Conservation (phyloP, 2,797 vertebrate genomes). For the Balearica regulorum region DNA sequence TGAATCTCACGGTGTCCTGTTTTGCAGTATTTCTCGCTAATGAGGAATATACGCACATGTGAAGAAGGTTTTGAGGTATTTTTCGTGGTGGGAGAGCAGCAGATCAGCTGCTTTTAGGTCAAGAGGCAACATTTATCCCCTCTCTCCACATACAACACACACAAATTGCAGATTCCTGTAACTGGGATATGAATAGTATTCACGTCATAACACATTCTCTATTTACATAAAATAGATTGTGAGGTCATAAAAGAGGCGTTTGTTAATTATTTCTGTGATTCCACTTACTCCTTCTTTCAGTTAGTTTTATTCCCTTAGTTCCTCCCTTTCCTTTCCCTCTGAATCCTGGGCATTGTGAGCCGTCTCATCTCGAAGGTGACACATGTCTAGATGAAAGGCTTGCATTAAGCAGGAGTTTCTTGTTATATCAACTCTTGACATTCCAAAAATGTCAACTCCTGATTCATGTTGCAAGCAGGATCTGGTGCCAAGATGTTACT, state of each 20-base stretch:
- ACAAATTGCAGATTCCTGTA: neutral
- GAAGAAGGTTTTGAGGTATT: neutral
- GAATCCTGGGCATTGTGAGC: neutral
- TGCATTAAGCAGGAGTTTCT: slow-evolving; percentile 24
- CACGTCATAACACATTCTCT: neutral
- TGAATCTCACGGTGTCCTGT: neutral
- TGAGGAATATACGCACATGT: neutral
- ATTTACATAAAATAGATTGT: neutral
- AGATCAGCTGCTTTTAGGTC: neutral
- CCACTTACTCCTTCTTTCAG: neutral
- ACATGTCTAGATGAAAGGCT: slow-evolving; percentile 25
- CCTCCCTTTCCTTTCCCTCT: neutral
- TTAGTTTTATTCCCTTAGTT: neutral
- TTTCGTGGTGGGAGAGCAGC: neutral
- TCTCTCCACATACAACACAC: neutral
- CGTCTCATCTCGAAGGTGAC: neutral
- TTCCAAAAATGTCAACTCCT: slow-evolving; percentile 13
- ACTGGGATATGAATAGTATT: neutral
- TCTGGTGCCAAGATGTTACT: neutral
- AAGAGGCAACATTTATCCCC: neutral
- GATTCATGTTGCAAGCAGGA: neutral
- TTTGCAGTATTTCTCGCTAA: neutral
- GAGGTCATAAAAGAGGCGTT: neutral
- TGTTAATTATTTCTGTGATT: slow-evolving; percentile 7
- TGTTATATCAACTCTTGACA: slow-evolving; percentile 21